Evolutionary conservation across 37 sponge, comb jelly and placozoan genomes (phyloP), one percentile per base, ranked within the genome.

Genomic region (Axinella damicornis): DNA sequence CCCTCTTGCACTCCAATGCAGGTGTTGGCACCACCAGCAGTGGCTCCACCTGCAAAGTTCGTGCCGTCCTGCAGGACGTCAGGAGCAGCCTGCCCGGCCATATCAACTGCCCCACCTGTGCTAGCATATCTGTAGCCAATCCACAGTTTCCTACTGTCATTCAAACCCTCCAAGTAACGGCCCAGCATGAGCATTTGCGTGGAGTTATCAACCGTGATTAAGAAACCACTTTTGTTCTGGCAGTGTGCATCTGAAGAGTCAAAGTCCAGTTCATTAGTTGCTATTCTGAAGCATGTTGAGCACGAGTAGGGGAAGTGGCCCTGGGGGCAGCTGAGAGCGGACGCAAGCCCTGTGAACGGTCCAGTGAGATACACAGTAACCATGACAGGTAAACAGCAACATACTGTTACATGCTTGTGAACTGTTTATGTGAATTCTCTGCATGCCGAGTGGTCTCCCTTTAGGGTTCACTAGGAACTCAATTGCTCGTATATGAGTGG

Each of bases 231-330:
- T 34, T 17, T 20, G 24, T 21, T 36, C 1, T 57, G 57, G 38
- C 81, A 81, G 13, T 21, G 31, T 34, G 53, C 40, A 27, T 13
- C 5, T 20, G 81, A 70, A 32, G 71, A 19, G 18, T 30, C 17
- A 54, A 38, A 69, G n/a, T 37, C 36, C 25, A 41, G 68, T 12
- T 57, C 19, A 22, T 69, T 25, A 2, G 4, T 24, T 57, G 27
- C 14, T 57, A 81, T n/a, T 4, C 40, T 34, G 25, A 81, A 35
- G 32, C 81, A 81, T 19, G 81, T 13, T 14, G 71, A 69, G 59
- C 81, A 81, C 24, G 57, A 9, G 36, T 41, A 81, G 55, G 69
- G 81, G 38, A 69, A 69, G 5, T 81, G 71, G 24, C 13, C 22
- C 0, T 21, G 34, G 0, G 81, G 81, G 54, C 81, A 81, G 25